Percentiles rank a stretch among this genome's conserved stretches.
Evolutionary conservation across 1,140 invertebrate genomes (phyloP).

Genomic region (Eubasilissa regina): DNA sequence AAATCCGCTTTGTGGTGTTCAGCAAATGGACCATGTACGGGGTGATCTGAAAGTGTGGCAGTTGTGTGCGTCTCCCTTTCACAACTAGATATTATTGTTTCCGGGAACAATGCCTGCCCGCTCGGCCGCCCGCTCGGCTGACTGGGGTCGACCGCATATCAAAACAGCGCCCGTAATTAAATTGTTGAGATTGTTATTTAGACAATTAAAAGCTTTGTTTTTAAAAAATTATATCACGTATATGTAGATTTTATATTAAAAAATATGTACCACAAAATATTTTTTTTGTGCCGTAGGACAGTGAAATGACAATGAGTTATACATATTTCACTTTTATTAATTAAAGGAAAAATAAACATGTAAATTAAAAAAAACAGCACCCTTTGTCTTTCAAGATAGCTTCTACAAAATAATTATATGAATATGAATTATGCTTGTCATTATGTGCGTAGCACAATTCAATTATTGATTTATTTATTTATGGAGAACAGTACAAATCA

Average conservation of each 20-base stretch:
- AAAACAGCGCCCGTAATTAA: conserved; percentile 40
- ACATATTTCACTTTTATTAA: too few relatives aligned
- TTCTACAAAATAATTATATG: too few relatives aligned
- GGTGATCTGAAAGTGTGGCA: conserved; percentile 2
- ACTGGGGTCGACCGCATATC: conserved; percentile 39
- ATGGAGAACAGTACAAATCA: too few relatives aligned
- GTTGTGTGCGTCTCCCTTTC: conserved; percentile 18
- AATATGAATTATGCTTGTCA: too few relatives aligned
- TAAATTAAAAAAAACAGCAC: too few relatives aligned
- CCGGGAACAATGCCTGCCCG: conserved; percentile 9
- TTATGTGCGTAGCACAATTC: too few relatives aligned
- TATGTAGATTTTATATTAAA: neutral
- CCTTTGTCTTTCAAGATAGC: too few relatives aligned
- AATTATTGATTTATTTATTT: too few relatives aligned
- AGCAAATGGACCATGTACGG: neutral
- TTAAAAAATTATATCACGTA: neutral
- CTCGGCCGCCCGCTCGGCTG: conserved; percentile 5
- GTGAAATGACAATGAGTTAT: too few relatives aligned
- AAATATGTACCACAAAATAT: neutral
- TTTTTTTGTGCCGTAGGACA: too few relatives aligned
- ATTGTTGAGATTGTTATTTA: conserved; percentile 36
- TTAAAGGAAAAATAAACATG: too few relatives aligned
- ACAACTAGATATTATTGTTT: conserved; percentile 23
- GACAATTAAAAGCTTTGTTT: neutral
- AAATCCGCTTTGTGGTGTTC: neutral